These are phyloP conservation scores for Rhincodon typus DNA, from an alignment of 2,797 vertebrate species.

Conservation along the genomic window DNA sequence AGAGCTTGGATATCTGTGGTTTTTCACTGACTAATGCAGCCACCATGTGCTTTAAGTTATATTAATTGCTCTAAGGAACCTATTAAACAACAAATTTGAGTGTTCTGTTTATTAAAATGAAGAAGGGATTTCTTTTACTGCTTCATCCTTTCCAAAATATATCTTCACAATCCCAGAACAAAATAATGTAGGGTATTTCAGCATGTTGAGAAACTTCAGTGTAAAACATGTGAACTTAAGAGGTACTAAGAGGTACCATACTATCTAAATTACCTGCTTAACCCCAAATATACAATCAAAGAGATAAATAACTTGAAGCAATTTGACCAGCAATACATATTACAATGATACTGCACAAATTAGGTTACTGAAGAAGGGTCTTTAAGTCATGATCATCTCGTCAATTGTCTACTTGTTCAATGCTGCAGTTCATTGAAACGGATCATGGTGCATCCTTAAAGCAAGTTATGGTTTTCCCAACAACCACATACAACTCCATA, in stretches of 20 bases:
- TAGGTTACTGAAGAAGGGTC: neutral
- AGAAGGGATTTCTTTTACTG: neutral
- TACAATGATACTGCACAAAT: slow-evolving; percentile 10
- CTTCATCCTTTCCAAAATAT: neutral
- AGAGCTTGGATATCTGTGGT: slow-evolving; percentile 76
- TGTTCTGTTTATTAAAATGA: slow-evolving; percentile 66
- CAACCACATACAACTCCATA: neutral
- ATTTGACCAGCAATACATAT: neutral
- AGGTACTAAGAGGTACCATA: neutral
- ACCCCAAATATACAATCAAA: neutral
- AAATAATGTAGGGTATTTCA: neutral
- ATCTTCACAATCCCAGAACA: neutral
- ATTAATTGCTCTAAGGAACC: slow-evolving; percentile 82
- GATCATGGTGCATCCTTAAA: slow-evolving; percentile 15
- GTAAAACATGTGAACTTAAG: slow-evolving; percentile 4
- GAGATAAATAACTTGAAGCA: neutral
- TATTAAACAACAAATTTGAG: slow-evolving; percentile 67
- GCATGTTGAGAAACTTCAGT: neutral
- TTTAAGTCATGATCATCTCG: neutral
- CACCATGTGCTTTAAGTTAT: slow-evolving; percentile 92
- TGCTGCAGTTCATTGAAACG: neutral
- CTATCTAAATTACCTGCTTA: neutral
- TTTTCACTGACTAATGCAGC: slow-evolving; percentile 64
- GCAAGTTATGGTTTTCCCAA: neutral
- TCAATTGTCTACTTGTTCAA: slow-evolving; percentile 19